Conservation (phyloP, 2,797 vertebrate species). For the Meriones psammophilus region DNA sequence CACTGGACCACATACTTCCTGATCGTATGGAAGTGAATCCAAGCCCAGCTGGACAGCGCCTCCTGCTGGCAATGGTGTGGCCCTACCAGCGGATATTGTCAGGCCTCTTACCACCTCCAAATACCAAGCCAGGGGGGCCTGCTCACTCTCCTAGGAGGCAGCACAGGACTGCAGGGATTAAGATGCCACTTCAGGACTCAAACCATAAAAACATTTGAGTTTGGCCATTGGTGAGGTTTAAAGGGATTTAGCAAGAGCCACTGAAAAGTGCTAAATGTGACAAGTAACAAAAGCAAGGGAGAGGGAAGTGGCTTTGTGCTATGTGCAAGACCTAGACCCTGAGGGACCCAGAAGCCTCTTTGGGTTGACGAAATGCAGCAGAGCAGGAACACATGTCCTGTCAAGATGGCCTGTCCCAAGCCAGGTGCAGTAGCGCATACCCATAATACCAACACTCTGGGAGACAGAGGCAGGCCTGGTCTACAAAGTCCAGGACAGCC, state of each 20-base stretch:
- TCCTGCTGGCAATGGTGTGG: background rate
- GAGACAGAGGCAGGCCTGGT: too few relatives aligned
- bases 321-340: background rate
- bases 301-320: background rate
- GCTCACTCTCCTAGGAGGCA: background rate
- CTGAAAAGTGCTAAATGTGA: background rate
- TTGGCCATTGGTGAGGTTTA: background rate
- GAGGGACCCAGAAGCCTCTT: background rate
- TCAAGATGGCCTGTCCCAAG: background rate
- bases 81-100: background rate
- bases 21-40: background rate
- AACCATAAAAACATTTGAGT: background rate
- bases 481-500: too few relatives aligned
- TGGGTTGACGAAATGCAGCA: background rate
- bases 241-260: background rate
- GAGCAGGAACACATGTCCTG: background rate
- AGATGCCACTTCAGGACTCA: background rate
- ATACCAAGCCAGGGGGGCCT: background rate
- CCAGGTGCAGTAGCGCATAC: background rate
- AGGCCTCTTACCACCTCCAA: background rate
- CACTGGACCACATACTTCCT: too few relatives aligned
- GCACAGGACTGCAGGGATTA: background rate
- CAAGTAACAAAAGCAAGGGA: background rate
- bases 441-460: too few relatives aligned
- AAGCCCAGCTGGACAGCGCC: background rate